Evolutionary conservation across 1,140 invertebrate genomes (phyloP), one percentile per base, ranked within the genome.

Genomic region (Mylabris phalerata): DNA sequence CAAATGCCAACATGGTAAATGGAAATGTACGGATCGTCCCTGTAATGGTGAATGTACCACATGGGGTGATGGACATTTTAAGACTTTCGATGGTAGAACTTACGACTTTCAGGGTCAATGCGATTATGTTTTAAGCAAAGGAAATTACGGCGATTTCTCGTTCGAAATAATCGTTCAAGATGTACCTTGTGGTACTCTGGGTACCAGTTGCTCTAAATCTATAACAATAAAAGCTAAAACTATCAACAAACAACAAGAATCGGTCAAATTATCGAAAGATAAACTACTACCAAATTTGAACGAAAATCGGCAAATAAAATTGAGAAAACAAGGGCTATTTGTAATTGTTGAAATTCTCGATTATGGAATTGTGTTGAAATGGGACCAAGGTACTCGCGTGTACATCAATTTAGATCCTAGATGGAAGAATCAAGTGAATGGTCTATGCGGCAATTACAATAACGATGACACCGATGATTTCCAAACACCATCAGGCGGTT

Each of bases 361-460:
- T 24, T 73, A 91, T 6, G 91, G 90, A 19, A 70, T 95, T 27
- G 84, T 84, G 38, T 64, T 95, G 0, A 88, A 91, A 67, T 95
- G 93, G 92, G 92, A 96, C 72, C 83, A 82, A 67, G 87, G 85
- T 7, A 92, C 91, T 0, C 77, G 90, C 55, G 82, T 93, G 1
- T 92, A 93, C 67, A 78, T 95, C 0, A 87, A 83, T 71, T 70
- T 88, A 42, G 82, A 86, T 67, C 80, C 87, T 2, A 81, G 80
- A 59, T 92, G 89, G 89, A 84, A 85, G 67, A 80, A 81, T 41
- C 82, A 82, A 71, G 84, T 87, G 4, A 84, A 83, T 75, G 93
- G 93, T 48, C 75, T 96, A 2, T 96, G 93, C 73, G 93, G 93
- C 1, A 93, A 96, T 73, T 95, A 88, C 72, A 92, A 97, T 72